phyloP scores from a whole-genome alignment of 2,113 vertebrate genomes.

The Ctenomys sociabilis region DNA sequence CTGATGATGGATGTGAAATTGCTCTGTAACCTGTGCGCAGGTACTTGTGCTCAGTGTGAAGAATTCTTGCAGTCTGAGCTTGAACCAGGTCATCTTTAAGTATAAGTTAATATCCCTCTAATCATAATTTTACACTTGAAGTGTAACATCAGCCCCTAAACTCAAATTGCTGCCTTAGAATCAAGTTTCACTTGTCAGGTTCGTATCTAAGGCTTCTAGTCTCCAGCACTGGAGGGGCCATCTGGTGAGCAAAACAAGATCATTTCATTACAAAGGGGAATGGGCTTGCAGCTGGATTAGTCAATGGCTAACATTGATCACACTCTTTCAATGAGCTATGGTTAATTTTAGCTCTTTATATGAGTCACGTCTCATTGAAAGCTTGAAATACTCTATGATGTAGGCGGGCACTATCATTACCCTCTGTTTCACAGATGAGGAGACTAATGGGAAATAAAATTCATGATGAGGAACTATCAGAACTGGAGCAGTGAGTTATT shows the following conservation, averaged over 20 bases:
- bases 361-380: slow-evolving; percentile 34
- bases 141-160: neutral
- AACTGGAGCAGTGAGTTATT: neutral
- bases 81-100: neutral
- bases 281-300: slow-evolving; percentile 52
- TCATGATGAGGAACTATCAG: neutral
- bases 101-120: slow-evolving; percentile 59
- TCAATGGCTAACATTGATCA: slow-evolving; percentile 60
- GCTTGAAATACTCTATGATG: neutral
- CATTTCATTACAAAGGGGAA: slow-evolving; percentile 72
- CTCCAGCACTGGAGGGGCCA: slow-evolving; percentile 60
- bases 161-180: slow-evolving; percentile 42
- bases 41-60: neutral
- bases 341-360: neutral
- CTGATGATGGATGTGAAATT: slow-evolving; percentile 67
- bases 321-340: neutral
- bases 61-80: slow-evolving; percentile 47
- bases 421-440: slow-evolving; percentile 45
- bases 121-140: slow-evolving; percentile 58
- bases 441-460: slow-evolving; percentile 27
- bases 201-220: slow-evolving; percentile 48
- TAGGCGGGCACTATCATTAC: neutral
- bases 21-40: slow-evolving; percentile 52
- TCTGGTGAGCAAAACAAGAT: slow-evolving; percentile 74
- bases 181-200: slow-evolving; percentile 65